A percentile compares a stretch with the other conserved stretches of the same genome.
These are phyloP conservation scores for Lophius piscatorius DNA, from an alignment of 2,113 vertebrate genomes.

Conservation along the genomic window DNA sequence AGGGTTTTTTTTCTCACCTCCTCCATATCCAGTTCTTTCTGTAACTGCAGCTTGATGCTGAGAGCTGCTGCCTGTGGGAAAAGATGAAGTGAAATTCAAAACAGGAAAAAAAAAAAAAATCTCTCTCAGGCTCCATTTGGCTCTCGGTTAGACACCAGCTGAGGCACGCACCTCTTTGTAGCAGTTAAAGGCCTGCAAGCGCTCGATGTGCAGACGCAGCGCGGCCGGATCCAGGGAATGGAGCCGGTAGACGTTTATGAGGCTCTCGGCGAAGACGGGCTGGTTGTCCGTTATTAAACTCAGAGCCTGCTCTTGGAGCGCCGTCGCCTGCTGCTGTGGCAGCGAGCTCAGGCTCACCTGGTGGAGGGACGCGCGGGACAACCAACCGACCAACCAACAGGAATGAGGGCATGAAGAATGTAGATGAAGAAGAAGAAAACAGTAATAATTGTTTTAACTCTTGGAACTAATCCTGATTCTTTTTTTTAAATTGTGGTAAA, in stretches of 20 bases:
- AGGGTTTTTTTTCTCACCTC: constrained; percentile 78
- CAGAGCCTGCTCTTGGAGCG: constrained; percentile 70
- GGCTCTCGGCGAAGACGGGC: constrained; percentile 53
- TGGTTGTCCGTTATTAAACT: constrained; percentile 63
- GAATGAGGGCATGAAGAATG: neutral
- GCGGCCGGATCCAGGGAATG: constrained; percentile 56
- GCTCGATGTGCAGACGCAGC: constrained; percentile 55
- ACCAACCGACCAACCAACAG: neutral
- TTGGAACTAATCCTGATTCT: neutral
- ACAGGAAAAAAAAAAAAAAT: constrained; percentile 8
- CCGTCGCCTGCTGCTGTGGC: constrained; percentile 33
- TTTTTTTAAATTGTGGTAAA: too few relatives aligned
- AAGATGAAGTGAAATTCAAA: neutral
- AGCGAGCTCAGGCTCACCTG: constrained; percentile 62
- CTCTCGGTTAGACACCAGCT: neutral
- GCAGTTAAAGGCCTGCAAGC: constrained; percentile 53
- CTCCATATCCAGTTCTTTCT: constrained; percentile 83
- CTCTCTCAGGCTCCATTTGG: neutral
- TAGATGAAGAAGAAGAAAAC: neutral
- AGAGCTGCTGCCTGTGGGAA: constrained; percentile 80
- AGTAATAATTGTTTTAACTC: neutral
- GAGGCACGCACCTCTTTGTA: constrained; percentile 72
- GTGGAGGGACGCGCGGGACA: neutral
- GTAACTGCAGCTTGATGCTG: constrained; percentile 82
- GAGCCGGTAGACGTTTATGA: constrained; percentile 76